Conservation (phyloP, 2,797 vertebrate genomes). For the Coilia nasus region DNA sequence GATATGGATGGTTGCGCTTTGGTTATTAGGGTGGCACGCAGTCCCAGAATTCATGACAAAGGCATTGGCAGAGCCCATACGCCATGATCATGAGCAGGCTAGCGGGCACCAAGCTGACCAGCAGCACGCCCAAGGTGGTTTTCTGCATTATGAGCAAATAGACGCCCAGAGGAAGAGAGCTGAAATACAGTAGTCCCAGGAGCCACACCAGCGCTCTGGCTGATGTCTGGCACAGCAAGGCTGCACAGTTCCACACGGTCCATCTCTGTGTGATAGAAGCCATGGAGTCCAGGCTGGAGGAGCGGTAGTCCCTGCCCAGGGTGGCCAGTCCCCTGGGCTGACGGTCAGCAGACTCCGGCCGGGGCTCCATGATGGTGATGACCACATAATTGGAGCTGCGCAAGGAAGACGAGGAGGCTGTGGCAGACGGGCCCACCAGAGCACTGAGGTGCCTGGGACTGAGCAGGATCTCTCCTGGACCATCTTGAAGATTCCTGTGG, state of each 20-base stretch:
- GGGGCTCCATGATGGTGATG: slow-evolving; percentile 94
- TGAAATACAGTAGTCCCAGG: slow-evolving; percentile 91
- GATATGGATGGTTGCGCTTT: slow-evolving; percentile 22
- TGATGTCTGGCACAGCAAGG: slow-evolving; percentile 87
- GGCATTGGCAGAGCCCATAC: slow-evolving; percentile 93
- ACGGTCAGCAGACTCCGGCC: slow-evolving; percentile 76
- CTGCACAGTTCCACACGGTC: slow-evolving; percentile 90
- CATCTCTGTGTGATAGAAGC: slow-evolving; percentile 84
- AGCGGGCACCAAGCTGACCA: slow-evolving; percentile 93
- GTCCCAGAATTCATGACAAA: slow-evolving; percentile 91
- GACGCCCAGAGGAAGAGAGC: slow-evolving; percentile 92
- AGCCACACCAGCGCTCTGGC: slow-evolving; percentile 89
- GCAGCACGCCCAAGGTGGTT: slow-evolving; percentile 86
- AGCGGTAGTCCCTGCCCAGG: slow-evolving; percentile 76
- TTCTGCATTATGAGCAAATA: slow-evolving; percentile 95
- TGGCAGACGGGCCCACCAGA: slow-evolving; percentile 77
- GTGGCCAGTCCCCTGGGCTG: slow-evolving; percentile 54
- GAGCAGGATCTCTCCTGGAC: slow-evolving; percentile 84
- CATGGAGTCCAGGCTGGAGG: slow-evolving; percentile 87
- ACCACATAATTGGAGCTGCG: slow-evolving; percentile 90
- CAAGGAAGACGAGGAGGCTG: slow-evolving; percentile 65
- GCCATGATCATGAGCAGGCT: slow-evolving; percentile 91
- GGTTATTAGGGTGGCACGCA: slow-evolving; percentile 80
- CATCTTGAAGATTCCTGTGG: slow-evolving; percentile 76
- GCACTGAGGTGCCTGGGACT: slow-evolving; percentile 84